Percentiles rank a stretch among this genome's conserved stretches.
phyloP scores from a whole-genome alignment of 2,888 invertebrate genomes.

The Rugalucina vietnamica region DNA sequence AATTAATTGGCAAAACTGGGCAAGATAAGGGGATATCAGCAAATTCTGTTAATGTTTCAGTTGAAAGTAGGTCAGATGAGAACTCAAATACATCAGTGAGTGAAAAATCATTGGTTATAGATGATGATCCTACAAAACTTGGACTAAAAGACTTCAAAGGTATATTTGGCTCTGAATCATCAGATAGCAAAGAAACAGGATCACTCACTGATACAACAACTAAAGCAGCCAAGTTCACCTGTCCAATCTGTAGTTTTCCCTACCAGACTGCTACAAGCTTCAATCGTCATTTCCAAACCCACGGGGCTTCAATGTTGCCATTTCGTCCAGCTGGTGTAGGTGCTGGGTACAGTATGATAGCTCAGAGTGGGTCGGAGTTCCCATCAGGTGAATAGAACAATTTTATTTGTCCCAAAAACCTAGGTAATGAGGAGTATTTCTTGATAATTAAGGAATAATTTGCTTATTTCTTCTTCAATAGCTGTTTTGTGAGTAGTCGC shows the following conservation, averaged over 20 bases:
- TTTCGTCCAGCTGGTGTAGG: background rate
- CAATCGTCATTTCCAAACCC: background rate
- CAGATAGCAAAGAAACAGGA: background rate
- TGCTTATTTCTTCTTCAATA: no score
- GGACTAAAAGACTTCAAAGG: background rate
- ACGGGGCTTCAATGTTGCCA: background rate
- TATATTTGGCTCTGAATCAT: background rate
- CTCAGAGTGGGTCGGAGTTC: conserved; percentile 3
- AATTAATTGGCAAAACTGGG: no score
- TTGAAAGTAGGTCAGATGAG: background rate
- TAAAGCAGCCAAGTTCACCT: background rate
- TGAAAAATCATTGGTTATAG: background rate
- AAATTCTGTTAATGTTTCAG: no score
- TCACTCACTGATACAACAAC: background rate
- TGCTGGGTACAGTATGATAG: background rate
- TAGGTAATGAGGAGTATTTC: no score
- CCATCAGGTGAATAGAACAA: no score
- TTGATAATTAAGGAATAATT: no score
- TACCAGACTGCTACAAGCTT: background rate
- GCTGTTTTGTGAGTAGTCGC: no score
- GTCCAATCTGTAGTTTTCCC: background rate
- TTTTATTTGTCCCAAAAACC: no score
- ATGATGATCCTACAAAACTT: background rate
- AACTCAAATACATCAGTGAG: background rate
- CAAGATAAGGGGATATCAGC: no score